phyloP scores from a whole-genome alignment of 2,113 vertebrate genomes.

The Calypte anna region DNA sequence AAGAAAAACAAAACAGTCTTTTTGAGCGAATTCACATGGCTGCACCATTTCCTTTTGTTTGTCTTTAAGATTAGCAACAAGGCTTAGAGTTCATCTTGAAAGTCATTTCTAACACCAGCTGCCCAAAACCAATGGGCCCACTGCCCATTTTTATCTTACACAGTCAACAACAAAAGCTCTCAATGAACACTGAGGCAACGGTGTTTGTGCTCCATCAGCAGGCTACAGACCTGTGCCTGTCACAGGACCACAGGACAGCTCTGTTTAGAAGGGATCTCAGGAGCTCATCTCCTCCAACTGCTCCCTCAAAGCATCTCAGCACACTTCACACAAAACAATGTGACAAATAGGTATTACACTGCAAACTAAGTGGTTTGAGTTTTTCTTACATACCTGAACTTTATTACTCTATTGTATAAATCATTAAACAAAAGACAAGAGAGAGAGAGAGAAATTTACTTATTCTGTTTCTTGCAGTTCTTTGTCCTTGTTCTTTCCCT shows the following conservation, averaged over 20 bases:
- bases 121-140: neutral
- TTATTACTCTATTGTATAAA: neutral
- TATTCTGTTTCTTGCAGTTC: neutral
- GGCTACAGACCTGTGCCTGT: neutral
- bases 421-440: neutral
- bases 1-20: neutral
- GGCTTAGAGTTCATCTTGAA: neutral
- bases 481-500: neutral
- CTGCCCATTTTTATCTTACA: neutral
- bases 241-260: neutral
- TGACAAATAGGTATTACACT: neutral
- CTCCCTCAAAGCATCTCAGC: neutral
- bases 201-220: neutral
- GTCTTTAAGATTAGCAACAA: neutral
- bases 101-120: neutral
- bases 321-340: neutral
- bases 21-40: neutral
- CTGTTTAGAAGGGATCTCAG: neutral
- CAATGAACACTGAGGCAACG: neutral
- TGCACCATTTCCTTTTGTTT: neutral
- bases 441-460: neutral
- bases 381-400: neutral
- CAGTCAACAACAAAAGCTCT: neutral
- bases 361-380: neutral
- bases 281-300: neutral